These are phyloP conservation scores for Tetragonula clypearis DNA, from an alignment of 1,140 invertebrate genomes.

Conservation along the genomic window DNA sequence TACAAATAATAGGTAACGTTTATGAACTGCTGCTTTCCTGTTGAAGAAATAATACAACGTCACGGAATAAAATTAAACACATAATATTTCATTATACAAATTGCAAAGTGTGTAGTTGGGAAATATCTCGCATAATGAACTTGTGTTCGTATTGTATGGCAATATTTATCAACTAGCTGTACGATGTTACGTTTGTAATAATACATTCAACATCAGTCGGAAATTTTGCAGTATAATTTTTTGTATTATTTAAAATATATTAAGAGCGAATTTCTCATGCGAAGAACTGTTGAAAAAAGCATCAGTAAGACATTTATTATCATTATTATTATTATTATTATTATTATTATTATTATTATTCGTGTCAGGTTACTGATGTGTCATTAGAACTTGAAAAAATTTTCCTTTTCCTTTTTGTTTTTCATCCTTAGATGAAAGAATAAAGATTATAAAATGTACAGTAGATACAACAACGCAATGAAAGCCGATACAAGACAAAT, in stretches of 20 bases:
- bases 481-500: conserved; percentile 30
- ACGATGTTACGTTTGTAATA: conserved; percentile 4
- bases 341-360: conserved; percentile 26
- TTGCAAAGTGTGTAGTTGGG: neutral
- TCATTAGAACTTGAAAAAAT: conserved; percentile 45
- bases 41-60: conserved; percentile 41
- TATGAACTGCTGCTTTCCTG: neutral
- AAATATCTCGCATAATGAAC: conserved; percentile 4
- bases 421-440: conserved; percentile 43
- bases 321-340: conserved; percentile 21
- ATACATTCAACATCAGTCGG: conserved; percentile 13
- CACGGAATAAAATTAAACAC: conserved; percentile 44
- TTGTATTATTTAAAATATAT: conserved; percentile 16
- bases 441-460: conserved; percentile 62
- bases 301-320: conserved; percentile 28
- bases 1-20: conserved; percentile 19
- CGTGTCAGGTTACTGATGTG: conserved; percentile 53
- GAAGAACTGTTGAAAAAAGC: neutral
- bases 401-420: conserved; percentile 16
- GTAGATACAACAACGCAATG: conserved; percentile 52
- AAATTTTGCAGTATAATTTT: conserved; percentile 5
- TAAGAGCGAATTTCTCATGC: conserved; percentile 32
- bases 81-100: conserved; percentile 2
- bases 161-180: conserved; percentile 27
- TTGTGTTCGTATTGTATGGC: conserved; percentile 17